Base-by-base conservation (phyloP, 2,113 vertebrate species). In the human region DNA sequence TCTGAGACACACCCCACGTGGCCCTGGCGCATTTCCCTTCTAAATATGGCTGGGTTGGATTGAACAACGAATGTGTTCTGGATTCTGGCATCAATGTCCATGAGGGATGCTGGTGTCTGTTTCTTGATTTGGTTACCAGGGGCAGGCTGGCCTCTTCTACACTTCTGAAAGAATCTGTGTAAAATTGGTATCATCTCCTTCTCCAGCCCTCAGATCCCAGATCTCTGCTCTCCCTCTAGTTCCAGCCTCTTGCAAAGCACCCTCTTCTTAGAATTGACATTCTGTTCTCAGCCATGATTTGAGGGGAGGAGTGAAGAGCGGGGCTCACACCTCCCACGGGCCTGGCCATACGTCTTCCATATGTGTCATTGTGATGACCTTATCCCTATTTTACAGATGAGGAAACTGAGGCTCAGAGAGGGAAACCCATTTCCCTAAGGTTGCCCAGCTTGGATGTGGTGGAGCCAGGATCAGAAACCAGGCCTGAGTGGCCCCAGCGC, bases 1-100 rank as follows among this genome's bases (percentile, higher is more conserved):
- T n/a, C 45, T 2, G 9, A n/a, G 84, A 6, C 20, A 25, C 20
- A 35, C 7, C 38, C 66, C 59, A 22, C 0, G 2, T 25, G 38
- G 22, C n/a, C 43, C 20, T 11, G 66, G 13, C 0, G 0, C 45
- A 5, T 4, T 3, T 6, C 6, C 30, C 32, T 64, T 17, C 55
- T 66, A 55, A 45, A 32, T 3, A 9, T 23, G 16, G 17, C 57
- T 3, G 23, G 35, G 25, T 38, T 32, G 38, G 35, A 8, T 2
- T 17, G 8, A 52, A 70, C 22, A 27, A 40, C 70, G 55, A 7
- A n/a, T n/a, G 64, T 13, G 30, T 73, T 16, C 35, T 3, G 22
- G 66, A 75, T 38, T 35, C 18, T 35, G 23, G 43, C 27, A 13
- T 23, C 25, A 25, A 0, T 4, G 0, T 8, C 40, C 20, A 1